Conservation (phyloP, 2,888 invertebrate species). For the Cryptops parisi region DNA sequence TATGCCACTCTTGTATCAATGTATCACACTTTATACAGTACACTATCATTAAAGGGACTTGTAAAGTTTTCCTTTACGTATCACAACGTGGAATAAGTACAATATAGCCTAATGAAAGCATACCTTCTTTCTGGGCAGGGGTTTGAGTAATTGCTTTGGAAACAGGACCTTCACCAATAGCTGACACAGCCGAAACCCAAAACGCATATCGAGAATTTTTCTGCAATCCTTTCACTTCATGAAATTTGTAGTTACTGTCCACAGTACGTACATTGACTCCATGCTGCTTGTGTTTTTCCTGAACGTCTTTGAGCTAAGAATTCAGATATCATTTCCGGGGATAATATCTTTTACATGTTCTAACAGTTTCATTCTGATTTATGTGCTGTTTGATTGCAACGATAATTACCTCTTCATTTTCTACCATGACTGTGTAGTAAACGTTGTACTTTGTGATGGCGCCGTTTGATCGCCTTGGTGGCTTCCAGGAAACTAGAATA, state of each 20-base stretch:
- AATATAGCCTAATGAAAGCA: no score
- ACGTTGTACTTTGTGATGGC: background rate
- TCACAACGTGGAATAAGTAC: no score
- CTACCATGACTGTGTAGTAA: background rate
- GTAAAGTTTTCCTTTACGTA: no score
- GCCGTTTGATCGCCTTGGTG: background rate
- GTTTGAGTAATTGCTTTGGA: no score
- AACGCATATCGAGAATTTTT: background rate
- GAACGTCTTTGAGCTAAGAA: background rate
- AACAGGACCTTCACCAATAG: background rate
- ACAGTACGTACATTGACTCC: background rate
- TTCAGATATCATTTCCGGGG: background rate
- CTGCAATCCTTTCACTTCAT: background rate
- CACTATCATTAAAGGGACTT: no score
- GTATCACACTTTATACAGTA: no score
- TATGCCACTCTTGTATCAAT: no score
- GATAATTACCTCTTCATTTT: background rate
- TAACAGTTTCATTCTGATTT: no score
- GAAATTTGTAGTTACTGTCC: background rate
- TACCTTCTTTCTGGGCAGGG: no score
- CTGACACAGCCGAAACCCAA: background rate
- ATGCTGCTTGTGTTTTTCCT: background rate
- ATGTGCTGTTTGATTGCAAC: no score
- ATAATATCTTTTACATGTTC: no score
- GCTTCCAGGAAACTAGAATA: background rate